A percentile compares a stretch with the other conserved stretches of the same genome.
phyloP scores from a whole-genome alignment of 2,797 vertebrate species.

The Eulemur rubriventer region DNA sequence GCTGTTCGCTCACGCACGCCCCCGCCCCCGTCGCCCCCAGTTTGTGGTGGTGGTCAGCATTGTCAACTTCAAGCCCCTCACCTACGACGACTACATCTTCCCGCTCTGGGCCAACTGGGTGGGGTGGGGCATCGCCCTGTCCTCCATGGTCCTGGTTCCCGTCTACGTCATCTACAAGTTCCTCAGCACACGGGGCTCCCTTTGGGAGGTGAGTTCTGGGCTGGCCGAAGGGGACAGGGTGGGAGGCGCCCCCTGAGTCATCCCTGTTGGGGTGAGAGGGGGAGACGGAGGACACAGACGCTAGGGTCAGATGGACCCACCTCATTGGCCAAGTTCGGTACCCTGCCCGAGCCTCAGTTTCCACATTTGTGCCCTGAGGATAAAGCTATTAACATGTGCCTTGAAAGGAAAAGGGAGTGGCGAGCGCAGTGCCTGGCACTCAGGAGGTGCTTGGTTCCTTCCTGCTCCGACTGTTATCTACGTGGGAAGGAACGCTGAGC shows the following conservation, averaged over 20 bases:
- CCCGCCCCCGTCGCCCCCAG: conserved; percentile 78
- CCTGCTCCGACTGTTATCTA: accelerated
- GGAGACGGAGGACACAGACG: background rate
- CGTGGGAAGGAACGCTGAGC: accelerated
- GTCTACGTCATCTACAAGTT: conserved; percentile 95
- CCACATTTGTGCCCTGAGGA: background rate
- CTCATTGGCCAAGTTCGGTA: background rate
- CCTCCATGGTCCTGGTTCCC: conserved; percentile 96
- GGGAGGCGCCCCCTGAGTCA: background rate
- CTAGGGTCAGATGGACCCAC: background rate
- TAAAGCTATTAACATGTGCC: accelerated
- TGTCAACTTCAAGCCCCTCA: conserved; percentile 91
- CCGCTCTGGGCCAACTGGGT: conserved; percentile 93
- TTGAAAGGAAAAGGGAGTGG: background rate
- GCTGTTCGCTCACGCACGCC: no score
- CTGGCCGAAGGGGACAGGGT: accelerated
- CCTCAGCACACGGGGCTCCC: conserved; percentile 89
- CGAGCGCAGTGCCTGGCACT: accelerated
- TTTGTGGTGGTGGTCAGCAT: conserved; percentile 97
- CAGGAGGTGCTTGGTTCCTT: accelerated
- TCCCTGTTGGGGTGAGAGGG: no score
- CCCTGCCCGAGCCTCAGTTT: background rate
- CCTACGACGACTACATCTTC: conserved; percentile 95
- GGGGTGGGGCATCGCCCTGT: conserved; percentile 95
- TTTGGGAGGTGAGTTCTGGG: conserved; percentile 92